Base-by-base conservation (phyloP, 2,797 vertebrate species). In the Sphaeramia orbicularis region DNA sequence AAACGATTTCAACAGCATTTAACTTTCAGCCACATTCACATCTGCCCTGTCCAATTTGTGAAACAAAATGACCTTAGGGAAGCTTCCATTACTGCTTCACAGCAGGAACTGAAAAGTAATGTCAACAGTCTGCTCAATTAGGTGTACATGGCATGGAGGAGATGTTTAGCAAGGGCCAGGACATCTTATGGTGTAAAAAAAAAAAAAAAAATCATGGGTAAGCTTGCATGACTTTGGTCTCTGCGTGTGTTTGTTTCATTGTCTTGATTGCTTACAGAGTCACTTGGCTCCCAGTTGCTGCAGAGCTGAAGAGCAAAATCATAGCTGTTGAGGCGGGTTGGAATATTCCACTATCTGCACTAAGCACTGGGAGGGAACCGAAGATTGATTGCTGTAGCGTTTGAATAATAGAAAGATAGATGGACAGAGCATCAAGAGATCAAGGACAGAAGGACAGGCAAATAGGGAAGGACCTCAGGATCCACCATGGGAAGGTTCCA, bases 251-350 rank as follows among this genome's bases (percentile, higher is more conserved):
- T 86, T 87, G 72, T 84, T 66, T 84, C 76, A 82, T 79, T 65
- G 69, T 63, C 67, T 78, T 90, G 82, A 92, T 89, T 88, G 71
- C 79, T 87, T 82, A 83, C 88, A 92, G 89, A 89, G 72, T 77
- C 40, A 0, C 56, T 56, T 80, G 83, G 73, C 73, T 82, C 60
- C 48, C 1, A 16, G 75, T 71, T 24, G 62, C 54, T 70, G 71
- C 57, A 48, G 52, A 60, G 60, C 41, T 40, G 48, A 35, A 21
- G 36, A 69, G 42, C 27, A 66, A 74, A 79, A 73, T 73, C 69
- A 66, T 52, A 49, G 73, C 60, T 62, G 62, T 47, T 69, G 52
- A 45, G 52, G 45, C 43, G 42, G 74, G 57, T 71, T 77, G 71
- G 74, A 84, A 89, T 91, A 87, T 86, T 85, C 79, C 82, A 78